phyloP scores from a whole-genome alignment of 2,888 invertebrate genomes.

The Rhagium mordax region DNA sequence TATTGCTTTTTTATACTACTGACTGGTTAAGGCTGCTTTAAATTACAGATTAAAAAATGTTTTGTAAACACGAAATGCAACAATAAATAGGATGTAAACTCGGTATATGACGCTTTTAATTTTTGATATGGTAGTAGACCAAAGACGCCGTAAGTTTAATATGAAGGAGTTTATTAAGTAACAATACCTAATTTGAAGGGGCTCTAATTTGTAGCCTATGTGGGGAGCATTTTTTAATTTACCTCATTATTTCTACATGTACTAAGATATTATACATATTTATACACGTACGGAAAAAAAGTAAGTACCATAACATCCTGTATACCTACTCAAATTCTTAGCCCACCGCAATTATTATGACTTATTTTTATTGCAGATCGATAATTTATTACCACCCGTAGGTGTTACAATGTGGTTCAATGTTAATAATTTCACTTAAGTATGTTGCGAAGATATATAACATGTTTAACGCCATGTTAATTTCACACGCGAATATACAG shows the following conservation, averaged over 20 bases:
- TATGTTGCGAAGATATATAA: conserved; percentile 13
- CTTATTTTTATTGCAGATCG: conserved; percentile 38
- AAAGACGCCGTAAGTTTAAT: too few relatives aligned
- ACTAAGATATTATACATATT: conserved; percentile 33
- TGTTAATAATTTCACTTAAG: conserved; percentile 32
- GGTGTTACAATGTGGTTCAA: conserved; percentile 41
- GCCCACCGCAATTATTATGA: conserved; percentile 37
- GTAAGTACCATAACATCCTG: conserved; percentile 31
- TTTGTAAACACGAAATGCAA: too few relatives aligned
- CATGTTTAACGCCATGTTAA: conserved; percentile 15
- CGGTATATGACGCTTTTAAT: too few relatives aligned
- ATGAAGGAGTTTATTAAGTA: not conserved
- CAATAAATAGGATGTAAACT: too few relatives aligned
- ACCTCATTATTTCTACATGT: conserved; percentile 20
- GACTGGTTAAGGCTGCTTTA: too few relatives aligned
- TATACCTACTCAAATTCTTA: conserved; percentile 42
- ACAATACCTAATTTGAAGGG: conserved; percentile 4
- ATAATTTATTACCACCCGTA: conserved; percentile 40
- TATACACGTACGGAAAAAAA: conserved; percentile 13
- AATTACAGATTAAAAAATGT: too few relatives aligned
- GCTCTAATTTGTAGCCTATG: not conserved
- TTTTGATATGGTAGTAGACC: too few relatives aligned
- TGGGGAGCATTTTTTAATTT: conserved; percentile 8
- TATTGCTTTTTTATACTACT: not conserved
- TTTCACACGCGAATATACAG: conserved; percentile 39